Percentiles rank a stretch among this genome's conserved stretches.
Conservation (phyloP, 2,888 invertebrate genomes). For the Anthophora plumipes region DNA sequence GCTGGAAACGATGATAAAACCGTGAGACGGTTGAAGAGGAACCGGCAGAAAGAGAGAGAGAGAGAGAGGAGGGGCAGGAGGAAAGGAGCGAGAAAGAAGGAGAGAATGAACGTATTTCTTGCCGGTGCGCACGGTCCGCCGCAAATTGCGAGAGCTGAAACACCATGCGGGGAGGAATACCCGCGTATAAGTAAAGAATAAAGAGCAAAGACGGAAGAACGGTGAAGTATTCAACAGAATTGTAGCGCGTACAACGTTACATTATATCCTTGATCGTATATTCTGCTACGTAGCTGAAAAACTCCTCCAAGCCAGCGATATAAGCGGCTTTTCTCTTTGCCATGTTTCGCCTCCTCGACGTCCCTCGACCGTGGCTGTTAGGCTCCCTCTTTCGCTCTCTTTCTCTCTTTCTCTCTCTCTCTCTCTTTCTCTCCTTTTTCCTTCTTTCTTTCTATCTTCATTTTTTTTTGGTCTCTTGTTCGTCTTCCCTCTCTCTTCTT, state of each 20-base stretch:
- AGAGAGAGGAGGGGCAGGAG: neutral
- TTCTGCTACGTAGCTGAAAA: conserved; percentile 60
- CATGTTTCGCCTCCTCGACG: conserved; percentile 56
- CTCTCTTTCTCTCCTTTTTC: neutral
- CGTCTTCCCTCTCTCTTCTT: neutral
- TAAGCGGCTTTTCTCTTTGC: conserved; percentile 65
- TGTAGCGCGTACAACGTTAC: conserved; percentile 57
- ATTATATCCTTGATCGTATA: conserved; percentile 63
- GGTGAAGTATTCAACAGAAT: conserved; percentile 61
- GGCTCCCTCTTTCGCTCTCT: neutral
- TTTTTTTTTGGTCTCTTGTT: neutral
- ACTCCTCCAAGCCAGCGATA: conserved; percentile 52
- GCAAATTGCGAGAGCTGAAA: conserved; percentile 51
- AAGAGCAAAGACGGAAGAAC: conserved; percentile 56
- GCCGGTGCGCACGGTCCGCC: conserved; percentile 19
- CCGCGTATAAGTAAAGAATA: conserved; percentile 53
- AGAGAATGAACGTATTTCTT: conserved; percentile 19
- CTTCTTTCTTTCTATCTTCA: neutral
- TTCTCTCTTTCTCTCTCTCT: neutral
- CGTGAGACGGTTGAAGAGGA: conserved; percentile 13
- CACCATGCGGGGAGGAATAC: conserved; percentile 8
- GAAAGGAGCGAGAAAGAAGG: too few relatives aligned
- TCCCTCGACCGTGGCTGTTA: conserved; percentile 38
- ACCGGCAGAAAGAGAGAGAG: too few relatives aligned
- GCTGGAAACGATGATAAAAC: conserved; percentile 47